phyloP scores from a whole-genome alignment of 2,888 invertebrate genomes.

The Apomyelois bistriatella region DNA sequence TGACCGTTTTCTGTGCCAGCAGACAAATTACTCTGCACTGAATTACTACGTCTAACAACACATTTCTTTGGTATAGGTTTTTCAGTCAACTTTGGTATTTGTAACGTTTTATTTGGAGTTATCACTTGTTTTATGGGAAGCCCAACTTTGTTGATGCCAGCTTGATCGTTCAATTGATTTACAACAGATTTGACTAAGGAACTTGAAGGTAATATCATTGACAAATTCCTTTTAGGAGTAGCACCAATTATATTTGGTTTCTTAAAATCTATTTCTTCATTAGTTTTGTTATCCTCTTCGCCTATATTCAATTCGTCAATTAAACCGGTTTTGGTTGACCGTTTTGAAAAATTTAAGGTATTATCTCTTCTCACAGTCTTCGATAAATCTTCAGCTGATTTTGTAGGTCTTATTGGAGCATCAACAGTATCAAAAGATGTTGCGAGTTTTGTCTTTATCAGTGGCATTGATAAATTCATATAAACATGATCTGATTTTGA shows the following conservation, averaged over 20 bases:
- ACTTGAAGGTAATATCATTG: slow-evolving; percentile 62
- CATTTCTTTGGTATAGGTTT: slow-evolving; percentile 73
- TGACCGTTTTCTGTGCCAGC: slow-evolving; percentile 57
- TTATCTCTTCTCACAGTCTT: slow-evolving; percentile 28
- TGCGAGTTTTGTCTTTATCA: slow-evolving; percentile 51
- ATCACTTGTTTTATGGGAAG: slow-evolving; percentile 69
- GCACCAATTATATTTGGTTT: slow-evolving; percentile 72
- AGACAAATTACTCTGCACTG: slow-evolving; percentile 61
- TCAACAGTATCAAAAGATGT: slow-evolving; percentile 57
- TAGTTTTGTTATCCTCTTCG: slow-evolving; percentile 28
- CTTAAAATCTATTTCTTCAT: slow-evolving; percentile 30
- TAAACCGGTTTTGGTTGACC: slow-evolving; percentile 18
- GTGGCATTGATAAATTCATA: slow-evolving; percentile 78
- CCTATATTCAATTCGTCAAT: slow-evolving; percentile 28
- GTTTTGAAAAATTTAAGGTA: slow-evolving; percentile 22
- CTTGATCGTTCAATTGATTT: slow-evolving; percentile 60
- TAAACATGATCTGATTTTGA: slow-evolving; percentile 78
- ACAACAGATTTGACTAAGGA: slow-evolving; percentile 68
- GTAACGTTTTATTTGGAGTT: slow-evolving; percentile 67
- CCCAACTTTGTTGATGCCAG: slow-evolving; percentile 57
- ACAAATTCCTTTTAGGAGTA: slow-evolving; percentile 60
- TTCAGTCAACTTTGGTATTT: slow-evolving; percentile 73
- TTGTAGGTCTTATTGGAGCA: slow-evolving; percentile 55
- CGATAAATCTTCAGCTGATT: slow-evolving; percentile 58
- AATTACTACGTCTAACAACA: slow-evolving; percentile 64